Percentiles rank a stretch among this genome's conserved stretches.
Evolutionary conservation across 2,797 vertebrate species (phyloP).

Genomic region (Amazonetta brasiliensis): DNA sequence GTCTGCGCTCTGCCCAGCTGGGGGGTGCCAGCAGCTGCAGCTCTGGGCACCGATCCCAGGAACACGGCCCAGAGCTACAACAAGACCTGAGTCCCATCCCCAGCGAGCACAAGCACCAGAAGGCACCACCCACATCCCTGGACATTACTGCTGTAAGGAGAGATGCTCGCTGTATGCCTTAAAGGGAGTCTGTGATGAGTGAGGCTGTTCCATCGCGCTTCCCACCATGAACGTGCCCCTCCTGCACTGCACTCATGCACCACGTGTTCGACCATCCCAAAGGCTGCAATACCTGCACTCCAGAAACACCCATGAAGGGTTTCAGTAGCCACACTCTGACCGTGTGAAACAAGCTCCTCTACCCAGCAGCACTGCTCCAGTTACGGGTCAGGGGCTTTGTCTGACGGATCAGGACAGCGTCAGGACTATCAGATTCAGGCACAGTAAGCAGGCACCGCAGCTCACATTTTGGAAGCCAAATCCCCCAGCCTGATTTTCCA

Average conservation of each 20-base stretch:
- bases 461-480: neutral
- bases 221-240: neutral
- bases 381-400: fast-evolving
- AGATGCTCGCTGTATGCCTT: neutral
- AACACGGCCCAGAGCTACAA: neutral
- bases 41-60: neutral
- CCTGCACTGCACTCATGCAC: neutral
- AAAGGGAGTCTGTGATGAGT: neutral
- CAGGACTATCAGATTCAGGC: neutral
- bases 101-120: neutral
- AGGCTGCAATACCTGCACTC: neutral
- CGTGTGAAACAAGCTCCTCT: neutral
- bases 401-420: fast-evolving
- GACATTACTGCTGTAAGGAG: neutral
- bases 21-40: neutral
- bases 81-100: neutral
- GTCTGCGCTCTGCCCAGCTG: fast-evolving
- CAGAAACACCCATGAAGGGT: neutral
- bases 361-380: neutral
- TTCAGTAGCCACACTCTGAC: neutral
- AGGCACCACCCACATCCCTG: neutral
- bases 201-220: neutral
- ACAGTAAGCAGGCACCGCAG: neutral
- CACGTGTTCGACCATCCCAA: neutral
- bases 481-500: fast-evolving